These are phyloP conservation scores for Chrysomela aeneicollis DNA, from an alignment of 2,888 invertebrate genomes.

Conservation along the genomic window DNA sequence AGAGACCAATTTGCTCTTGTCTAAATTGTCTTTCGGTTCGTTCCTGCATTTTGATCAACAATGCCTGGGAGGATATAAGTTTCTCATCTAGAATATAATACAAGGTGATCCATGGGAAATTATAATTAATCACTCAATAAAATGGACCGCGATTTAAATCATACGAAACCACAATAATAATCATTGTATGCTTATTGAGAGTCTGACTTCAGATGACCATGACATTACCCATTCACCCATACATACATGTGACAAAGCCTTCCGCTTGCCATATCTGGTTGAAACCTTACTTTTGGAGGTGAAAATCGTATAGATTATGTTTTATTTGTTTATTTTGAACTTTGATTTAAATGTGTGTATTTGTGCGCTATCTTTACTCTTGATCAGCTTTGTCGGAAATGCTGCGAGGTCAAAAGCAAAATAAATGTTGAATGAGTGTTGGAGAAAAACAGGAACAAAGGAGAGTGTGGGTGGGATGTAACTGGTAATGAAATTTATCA, in stretches of 20 bases:
- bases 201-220: conserved; percentile 18
- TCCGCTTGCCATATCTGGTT: conserved; percentile 37
- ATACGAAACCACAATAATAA: background rate
- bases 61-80: too few relatives aligned
- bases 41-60: too few relatives aligned
- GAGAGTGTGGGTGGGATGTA: background rate
- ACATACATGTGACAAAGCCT: conserved; percentile 33
- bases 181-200: background rate
- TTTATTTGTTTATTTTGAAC: conserved; percentile 29
- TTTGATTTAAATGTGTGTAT: conserved; percentile 16
- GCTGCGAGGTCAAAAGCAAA: conserved; percentile 10
- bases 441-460: background rate
- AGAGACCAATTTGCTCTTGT: too few relatives aligned
- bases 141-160: background rate
- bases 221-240: conserved; percentile 33
- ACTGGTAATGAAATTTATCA: background rate
- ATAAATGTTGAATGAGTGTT: background rate
- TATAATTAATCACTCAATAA: too few relatives aligned
- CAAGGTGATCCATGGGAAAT: too few relatives aligned
- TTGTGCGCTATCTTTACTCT: conserved; percentile 9
- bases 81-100: too few relatives aligned
- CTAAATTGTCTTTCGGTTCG: too few relatives aligned
- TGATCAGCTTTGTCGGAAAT: conserved; percentile 18
- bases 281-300: conserved; percentile 41
- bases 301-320: conserved; percentile 31